Percentiles rank a stretch among this genome's conserved stretches.
Evolutionary conservation across 2,797 vertebrate species (phyloP).

Genomic region (Rallus crepitans): DNA sequence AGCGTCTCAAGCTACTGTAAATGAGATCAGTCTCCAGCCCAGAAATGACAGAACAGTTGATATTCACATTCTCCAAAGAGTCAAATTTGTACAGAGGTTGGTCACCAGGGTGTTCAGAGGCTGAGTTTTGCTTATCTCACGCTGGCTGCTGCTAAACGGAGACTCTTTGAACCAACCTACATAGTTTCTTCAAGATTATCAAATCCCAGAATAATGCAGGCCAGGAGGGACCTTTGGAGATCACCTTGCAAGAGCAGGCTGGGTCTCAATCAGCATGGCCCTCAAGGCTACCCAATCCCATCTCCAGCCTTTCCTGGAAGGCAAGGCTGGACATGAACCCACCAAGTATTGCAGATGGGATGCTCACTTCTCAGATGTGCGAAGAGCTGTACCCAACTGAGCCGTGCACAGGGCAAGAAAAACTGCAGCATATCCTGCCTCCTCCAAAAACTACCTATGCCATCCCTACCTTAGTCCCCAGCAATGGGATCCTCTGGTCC

Average conservation of each 20-base stretch:
- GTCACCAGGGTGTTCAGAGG: neutral
- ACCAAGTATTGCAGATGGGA: rapidly evolving
- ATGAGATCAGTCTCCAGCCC: neutral
- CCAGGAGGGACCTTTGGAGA: neutral
- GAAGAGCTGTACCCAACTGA: neutral
- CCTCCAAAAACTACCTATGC: neutral
- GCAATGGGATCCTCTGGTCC: neutral
- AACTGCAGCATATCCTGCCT: neutral
- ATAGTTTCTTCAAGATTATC: neutral
- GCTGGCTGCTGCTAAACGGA: neutral
- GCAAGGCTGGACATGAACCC: neutral
- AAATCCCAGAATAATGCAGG: neutral
- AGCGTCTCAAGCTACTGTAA: neutral
- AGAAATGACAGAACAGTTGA: neutral
- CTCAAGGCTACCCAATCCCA: neutral
- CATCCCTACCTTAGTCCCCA: neutral
- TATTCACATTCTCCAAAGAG: neutral
- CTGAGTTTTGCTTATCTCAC: neutral
- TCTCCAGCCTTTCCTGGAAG: neutral
- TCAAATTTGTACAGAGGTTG: rapidly evolving
- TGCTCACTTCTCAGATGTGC: neutral
- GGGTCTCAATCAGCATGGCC: neutral
- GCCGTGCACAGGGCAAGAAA: neutral
- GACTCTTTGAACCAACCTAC: neutral
- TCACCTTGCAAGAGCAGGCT: neutral